Evolutionary conservation across 1,140 invertebrate species (phyloP).

Genomic region (Geopemphigus sp.): DNA sequence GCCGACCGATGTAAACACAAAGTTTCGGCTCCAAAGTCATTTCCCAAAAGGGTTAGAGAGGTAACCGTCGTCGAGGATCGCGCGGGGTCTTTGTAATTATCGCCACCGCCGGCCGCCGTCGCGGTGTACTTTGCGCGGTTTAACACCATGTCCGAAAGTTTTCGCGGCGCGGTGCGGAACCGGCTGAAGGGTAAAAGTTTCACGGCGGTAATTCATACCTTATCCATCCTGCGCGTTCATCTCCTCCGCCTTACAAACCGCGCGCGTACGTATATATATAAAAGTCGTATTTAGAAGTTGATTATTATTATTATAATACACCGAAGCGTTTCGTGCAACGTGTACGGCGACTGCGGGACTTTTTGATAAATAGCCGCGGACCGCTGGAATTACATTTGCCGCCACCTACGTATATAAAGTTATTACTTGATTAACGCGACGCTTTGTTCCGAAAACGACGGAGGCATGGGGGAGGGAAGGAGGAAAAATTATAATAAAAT

Average conservation of each 20-base stretch:
- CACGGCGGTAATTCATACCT: neutral
- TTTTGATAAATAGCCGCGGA: slow-evolving; percentile 29
- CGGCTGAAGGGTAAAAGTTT: slow-evolving; percentile 26
- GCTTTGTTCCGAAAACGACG: slow-evolving; percentile 16
- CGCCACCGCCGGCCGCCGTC: neutral
- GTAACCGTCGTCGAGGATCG: slow-evolving; percentile 5
- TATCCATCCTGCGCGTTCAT: neutral
- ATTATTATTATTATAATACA: slow-evolving; percentile 40
- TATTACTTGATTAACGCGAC: slow-evolving; percentile 27
- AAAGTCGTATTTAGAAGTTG: slow-evolving; percentile 42
- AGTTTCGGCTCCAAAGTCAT: slow-evolving; percentile 21
- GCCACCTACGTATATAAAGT: neutral
- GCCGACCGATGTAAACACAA: neutral
- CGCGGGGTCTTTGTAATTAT: slow-evolving; percentile 28
- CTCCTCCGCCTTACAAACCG: neutral
- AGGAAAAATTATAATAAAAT: slow-evolving; percentile 21
- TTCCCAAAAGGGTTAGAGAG: slow-evolving; percentile 38
- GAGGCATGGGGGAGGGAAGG: too few species aligned
- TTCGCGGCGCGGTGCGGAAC: neutral
- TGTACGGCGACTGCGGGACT: neutral
- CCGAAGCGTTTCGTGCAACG: slow-evolving; percentile 20
- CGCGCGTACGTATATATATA: neutral
- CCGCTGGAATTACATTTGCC: neutral
- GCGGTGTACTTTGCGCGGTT: slow-evolving; percentile 38
- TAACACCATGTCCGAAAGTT: slow-evolving; percentile 39